Evolutionary conservation across 2,113 vertebrate genomes (phyloP), one percentile per base, ranked within the genome.

Genomic region (Eurypyga helias): DNA sequence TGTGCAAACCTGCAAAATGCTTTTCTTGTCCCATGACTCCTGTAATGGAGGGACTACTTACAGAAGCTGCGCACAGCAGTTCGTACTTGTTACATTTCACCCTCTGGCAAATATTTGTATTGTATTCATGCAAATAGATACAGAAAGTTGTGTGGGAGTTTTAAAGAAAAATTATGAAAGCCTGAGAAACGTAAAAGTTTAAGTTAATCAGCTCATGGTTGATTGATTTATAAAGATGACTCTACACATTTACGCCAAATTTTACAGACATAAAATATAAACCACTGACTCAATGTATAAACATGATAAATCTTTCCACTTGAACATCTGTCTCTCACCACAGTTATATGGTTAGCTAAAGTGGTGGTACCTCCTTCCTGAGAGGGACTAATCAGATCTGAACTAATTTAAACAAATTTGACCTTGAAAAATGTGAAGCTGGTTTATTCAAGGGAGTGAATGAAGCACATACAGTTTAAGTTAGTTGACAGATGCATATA

Each of bases 361-460:
- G 54, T 55, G 33, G 15, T 79, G 23, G 43, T 55, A 48, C 33
- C 15, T 89, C 48, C 65, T 94, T 94, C 69, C 92, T 64, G 17
- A 64, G 45, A 38, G 60, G 64, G 43, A 83, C 18, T 64, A 84
- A 78, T 86, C 49, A 92, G n/a, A 57, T 31, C 12, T 86, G 64
- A 62, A 91, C 29, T 20, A 73, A 51, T 82, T 89, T 79, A 91
- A 96, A 95, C 18, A 93, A 81, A 67, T 67, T 25, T 89, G 84
- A 93, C 61, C 25, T 72, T 91, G 57, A 85, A 75, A 87, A 87
- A 54, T 52, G 21, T 67, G 61, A 79, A 77, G 16, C 65, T 67
- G 72, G 71, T 93, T 96, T 71, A 69, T 85, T 93, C 21, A 41
- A 61, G 12, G 10, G 23, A 51, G 24, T 76, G 65, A 84, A 60